Percentiles rank a stretch among this genome's conserved stretches.
These are phyloP conservation scores for Vandiemenella viatica DNA, from an alignment of 2,888 invertebrate genomes.

Conservation along the genomic window DNA sequence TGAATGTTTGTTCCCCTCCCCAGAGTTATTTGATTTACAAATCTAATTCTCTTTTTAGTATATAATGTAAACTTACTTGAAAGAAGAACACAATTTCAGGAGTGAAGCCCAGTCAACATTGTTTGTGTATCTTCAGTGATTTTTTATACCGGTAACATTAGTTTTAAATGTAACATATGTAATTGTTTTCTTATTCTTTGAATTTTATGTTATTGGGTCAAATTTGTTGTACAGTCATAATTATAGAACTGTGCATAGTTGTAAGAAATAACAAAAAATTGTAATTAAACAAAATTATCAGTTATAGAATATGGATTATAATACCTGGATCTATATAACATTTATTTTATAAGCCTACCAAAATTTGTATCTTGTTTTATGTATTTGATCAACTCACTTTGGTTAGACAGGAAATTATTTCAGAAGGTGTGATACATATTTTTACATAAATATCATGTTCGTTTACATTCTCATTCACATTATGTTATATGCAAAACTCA, in stretches of 20 bases:
- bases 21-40: slow-evolving; percentile 10
- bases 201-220: slow-evolving; percentile 14
- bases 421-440: too few relatives aligned
- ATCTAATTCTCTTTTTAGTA: slow-evolving; percentile 12
- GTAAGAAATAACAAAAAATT: slow-evolving; percentile 9
- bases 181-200: slow-evolving; percentile 13
- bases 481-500: too few relatives aligned
- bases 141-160: slow-evolving; percentile 18
- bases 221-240: slow-evolving; percentile 11
- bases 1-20: slow-evolving; percentile 2
- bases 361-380: too few relatives aligned
- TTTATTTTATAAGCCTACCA: too few relatives aligned
- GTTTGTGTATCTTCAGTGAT: slow-evolving; percentile 17
- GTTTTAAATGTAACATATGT: slow-evolving; percentile 12
- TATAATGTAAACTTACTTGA: too few relatives aligned
- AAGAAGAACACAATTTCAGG: slow-evolving; percentile 13
- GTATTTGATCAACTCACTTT: too few relatives aligned
- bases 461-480: too few relatives aligned
- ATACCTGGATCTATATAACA: slow-evolving; percentile 2
- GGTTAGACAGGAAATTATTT: too few relatives aligned
- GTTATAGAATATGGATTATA: slow-evolving; percentile 14
- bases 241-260: slow-evolving; percentile 12
- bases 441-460: too few relatives aligned
- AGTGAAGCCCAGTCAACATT: slow-evolving; percentile 17
- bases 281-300: slow-evolving; percentile 9